Percentiles rank a stretch among this genome's conserved stretches.
These are phyloP conservation scores for Bergia puertoricense DNA, from an alignment of 92 coral and sea anemone species.

Conservation along the genomic window DNA sequence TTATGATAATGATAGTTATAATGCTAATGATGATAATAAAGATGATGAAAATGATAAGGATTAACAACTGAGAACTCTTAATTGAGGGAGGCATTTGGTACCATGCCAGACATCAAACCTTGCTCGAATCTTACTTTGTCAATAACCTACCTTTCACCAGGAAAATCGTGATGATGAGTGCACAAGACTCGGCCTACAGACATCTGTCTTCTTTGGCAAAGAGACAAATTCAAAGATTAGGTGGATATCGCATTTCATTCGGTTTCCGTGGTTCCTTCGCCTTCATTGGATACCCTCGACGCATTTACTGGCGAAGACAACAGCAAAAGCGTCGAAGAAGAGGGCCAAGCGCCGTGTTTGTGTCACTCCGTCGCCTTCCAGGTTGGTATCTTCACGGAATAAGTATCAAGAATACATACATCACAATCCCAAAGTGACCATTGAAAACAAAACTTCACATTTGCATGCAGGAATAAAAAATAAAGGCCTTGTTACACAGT, in stretches of 20 bases:
- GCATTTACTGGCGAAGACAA: conserved; percentile 10
- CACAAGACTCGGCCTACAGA: conserved; percentile 46
- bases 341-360: conserved; percentile 40
- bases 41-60: too few relatives aligned
- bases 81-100: background rate
- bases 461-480: too few relatives aligned
- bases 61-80: too few relatives aligned
- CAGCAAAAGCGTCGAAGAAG: background rate
- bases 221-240: conserved; percentile 7
- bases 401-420: too few relatives aligned
- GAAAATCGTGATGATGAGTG: conserved; percentile 39
- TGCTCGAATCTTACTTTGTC: background rate
- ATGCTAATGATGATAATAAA: too few relatives aligned
- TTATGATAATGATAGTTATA: too few relatives aligned
- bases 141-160: conserved; percentile 4
- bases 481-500: too few relatives aligned
- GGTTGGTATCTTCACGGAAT: background rate
- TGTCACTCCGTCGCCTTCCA: conserved; percentile 20
- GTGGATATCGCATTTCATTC: conserved; percentile 10
- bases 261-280: conserved; percentile 50
- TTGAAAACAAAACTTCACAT: too few relatives aligned
- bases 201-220: background rate
- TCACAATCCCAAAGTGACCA: too few relatives aligned
- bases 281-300: conserved; percentile 40
- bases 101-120: background rate